A percentile compares a stretch with the other conserved stretches of the same genome.
Evolutionary conservation across 2,113 vertebrate species (phyloP).

Genomic region (Forbesichthys papilliferus): DNA sequence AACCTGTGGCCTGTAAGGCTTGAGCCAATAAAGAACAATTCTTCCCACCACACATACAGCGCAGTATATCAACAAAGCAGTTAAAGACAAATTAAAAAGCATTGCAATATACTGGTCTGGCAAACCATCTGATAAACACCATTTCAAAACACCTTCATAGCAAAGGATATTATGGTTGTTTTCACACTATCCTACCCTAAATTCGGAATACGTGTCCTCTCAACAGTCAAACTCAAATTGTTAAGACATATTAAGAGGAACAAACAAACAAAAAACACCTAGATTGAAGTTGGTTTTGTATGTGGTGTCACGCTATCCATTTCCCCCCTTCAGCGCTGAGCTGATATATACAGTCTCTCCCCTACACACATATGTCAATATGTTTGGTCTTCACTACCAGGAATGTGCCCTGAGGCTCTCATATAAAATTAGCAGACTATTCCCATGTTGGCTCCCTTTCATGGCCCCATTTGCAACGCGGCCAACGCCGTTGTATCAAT

Average conservation of each 20-base stretch:
- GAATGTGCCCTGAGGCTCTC: conserved; percentile 75
- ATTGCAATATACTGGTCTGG: too few relatives aligned
- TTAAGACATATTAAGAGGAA: conserved; percentile 16
- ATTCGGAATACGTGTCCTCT: conserved; percentile 28
- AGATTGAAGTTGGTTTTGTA: conserved; percentile 17
- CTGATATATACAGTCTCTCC: conserved; percentile 61
- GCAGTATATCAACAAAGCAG: background rate
- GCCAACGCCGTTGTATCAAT: conserved; percentile 69
- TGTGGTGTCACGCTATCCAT: conserved; percentile 33
- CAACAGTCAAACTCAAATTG: background rate
- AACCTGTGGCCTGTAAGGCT: background rate
- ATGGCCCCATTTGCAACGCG: conserved; percentile 72
- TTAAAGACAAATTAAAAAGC: too few relatives aligned
- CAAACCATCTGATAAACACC: too few relatives aligned
- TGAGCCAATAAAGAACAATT: too few relatives aligned
- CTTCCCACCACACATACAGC: too few relatives aligned
- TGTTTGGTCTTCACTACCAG: conserved; percentile 74
- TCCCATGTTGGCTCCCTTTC: conserved; percentile 74
- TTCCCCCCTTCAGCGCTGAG: conserved; percentile 23
- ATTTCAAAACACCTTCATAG: too few relatives aligned
- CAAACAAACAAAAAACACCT: conserved; percentile 1
- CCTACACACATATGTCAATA: conserved; percentile 73
- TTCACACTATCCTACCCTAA: background rate
- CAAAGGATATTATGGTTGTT: too few relatives aligned
- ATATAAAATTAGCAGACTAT: conserved; percentile 76